Percentiles rank a stretch among this genome's conserved stretches.
phyloP scores from a whole-genome alignment of 2,113 vertebrate species.

The Romanogobio albipinnatus region DNA sequence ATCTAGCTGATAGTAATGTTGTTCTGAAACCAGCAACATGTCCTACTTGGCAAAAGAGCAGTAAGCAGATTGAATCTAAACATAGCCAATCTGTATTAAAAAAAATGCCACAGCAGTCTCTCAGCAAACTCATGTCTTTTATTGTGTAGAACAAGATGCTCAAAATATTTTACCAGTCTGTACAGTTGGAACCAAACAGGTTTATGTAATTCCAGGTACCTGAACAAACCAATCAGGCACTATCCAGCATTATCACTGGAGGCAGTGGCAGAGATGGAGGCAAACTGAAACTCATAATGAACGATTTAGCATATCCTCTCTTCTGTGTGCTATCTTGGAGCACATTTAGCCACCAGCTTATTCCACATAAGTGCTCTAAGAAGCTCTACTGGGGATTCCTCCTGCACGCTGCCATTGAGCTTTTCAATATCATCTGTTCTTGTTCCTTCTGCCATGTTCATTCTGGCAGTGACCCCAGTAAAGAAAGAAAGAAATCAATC shows the following conservation, averaged over 20 bases:
- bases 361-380: conserved; percentile 16
- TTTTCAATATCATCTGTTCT: not conserved
- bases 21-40: not conserved
- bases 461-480: not conserved
- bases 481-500: not conserved
- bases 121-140: not conserved
- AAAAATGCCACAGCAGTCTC: not conserved
- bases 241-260: not conserved
- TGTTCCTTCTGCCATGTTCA: not conserved
- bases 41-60: not conserved
- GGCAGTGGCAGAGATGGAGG: not conserved
- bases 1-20: not conserved
- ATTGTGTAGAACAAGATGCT: not conserved
- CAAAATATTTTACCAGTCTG: not conserved
- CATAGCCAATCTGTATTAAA: not conserved
- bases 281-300: not conserved
- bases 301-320: not conserved
- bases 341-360: conserved; percentile 28
- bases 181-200: not conserved
- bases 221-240: not conserved
- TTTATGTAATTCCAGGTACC: not conserved
- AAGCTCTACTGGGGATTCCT: conserved; percentile 23
- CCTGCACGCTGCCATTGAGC: not conserved
- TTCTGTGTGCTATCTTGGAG: conserved; percentile 2
- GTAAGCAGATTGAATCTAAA: not conserved